Evolutionary conservation across 37 sponge, comb jelly and placozoan species (phyloP).

Genomic region (Oscarella lobularis): DNA sequence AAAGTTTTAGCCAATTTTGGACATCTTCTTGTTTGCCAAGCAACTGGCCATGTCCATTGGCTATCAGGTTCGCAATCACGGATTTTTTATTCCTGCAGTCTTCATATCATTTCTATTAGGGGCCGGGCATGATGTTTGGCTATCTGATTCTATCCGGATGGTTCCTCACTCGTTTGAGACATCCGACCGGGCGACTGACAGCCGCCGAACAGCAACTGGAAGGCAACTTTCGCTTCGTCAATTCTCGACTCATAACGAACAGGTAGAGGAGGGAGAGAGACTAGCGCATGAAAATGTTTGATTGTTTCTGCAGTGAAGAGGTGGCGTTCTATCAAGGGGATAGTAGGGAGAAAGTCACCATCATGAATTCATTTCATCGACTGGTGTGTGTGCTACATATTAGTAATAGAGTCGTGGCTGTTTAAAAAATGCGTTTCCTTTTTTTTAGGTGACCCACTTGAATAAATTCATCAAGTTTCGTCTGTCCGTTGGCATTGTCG

Average conservation of each 20-base stretch:
- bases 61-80: conserved; percentile 21
- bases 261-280: conserved; percentile 11
- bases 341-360: conserved; percentile 52
- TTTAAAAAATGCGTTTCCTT: neutral
- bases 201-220: conserved; percentile 81
- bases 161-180: conserved; percentile 58
- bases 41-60: conserved; percentile 33
- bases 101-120: conserved; percentile 28
- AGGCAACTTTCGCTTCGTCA: conserved; percentile 76
- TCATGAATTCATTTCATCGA: conserved; percentile 35
- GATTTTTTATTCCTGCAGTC: too few species aligned
- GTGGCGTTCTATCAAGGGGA: conserved; percentile 91
- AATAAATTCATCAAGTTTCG: conserved; percentile 55
- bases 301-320: conserved; percentile 50
- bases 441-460: conserved; percentile 58
- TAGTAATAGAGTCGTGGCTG: neutral
- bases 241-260: conserved; percentile 83
- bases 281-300: neutral
- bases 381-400: conserved; percentile 30
- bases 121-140: conserved; percentile 54
- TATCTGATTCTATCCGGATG: conserved; percentile 69
- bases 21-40: conserved; percentile 44
- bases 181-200: conserved; percentile 78
- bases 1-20: conserved; percentile 38
- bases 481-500: conserved; percentile 72